Evolutionary conservation across 2,113 vertebrate species (phyloP).

Genomic region (Arenaria interpres): DNA sequence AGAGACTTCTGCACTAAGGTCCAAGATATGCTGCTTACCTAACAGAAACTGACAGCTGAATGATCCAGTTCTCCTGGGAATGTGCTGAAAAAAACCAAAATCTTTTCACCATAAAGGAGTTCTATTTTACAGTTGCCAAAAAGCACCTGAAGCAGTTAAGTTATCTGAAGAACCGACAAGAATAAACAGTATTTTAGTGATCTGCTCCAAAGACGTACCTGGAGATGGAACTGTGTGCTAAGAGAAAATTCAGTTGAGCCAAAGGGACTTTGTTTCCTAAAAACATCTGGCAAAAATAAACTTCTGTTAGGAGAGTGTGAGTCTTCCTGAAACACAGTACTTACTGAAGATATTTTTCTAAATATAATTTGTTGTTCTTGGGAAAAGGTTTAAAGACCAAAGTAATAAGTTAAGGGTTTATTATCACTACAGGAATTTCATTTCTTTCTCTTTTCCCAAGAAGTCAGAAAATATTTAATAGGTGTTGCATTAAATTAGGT

Average conservation of each 20-base stretch:
- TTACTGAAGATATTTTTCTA: background rate
- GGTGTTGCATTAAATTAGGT: background rate
- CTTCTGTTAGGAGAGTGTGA: background rate
- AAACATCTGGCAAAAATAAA: background rate
- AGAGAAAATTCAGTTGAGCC: background rate
- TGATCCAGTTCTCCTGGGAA: background rate
- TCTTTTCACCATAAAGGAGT: background rate
- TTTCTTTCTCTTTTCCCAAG: background rate
- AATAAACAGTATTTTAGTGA: constrained; percentile 3
- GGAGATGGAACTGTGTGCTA: background rate
- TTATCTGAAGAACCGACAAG: background rate
- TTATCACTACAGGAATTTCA: background rate
- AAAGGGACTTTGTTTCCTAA: background rate
- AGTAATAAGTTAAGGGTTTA: background rate
- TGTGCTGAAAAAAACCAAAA: background rate
- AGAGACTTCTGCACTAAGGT: constrained; percentile 6
- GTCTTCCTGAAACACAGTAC: background rate
- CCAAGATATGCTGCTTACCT: constrained; percentile 20
- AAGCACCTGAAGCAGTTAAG: background rate
- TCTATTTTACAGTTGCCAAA: constrained; percentile 24
- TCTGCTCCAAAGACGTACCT: background rate
- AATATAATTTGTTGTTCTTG: background rate
- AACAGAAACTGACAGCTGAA: constrained; percentile 36
- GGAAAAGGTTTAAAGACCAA: background rate
- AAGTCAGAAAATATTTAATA: background rate